Base-by-base conservation (phyloP, 35 echinoderm and acorn worm genomes). In the Hemicentrotus pulcherrimus region DNA sequence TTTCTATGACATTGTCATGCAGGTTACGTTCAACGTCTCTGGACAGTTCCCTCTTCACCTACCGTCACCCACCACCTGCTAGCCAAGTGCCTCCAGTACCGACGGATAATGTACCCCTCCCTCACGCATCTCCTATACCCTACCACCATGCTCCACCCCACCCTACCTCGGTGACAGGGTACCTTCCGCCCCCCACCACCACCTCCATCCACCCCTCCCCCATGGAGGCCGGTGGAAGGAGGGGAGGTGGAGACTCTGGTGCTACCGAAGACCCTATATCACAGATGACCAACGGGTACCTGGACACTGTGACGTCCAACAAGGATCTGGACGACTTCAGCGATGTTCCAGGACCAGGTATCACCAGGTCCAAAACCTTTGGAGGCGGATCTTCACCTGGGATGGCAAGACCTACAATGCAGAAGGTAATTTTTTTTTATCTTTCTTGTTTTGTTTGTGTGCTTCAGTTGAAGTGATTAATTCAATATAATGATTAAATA, bases 11-110 rank as follows among this genome's bases (percentile, higher is more conserved):
- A 55, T 95, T 86, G 85, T 32, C 32, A 28, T 78, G 19, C 85
- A 97, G 95, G 88, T 96, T 97, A 71, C 60, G 97, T 47, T 95
- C 97, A 30, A 96, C 95, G 35, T 97, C 97, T 46, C 92, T 97
- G 86, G 97, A 97, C 95, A 97, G 86, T 91, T 95, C 95, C 8
- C 94, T 95, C 52, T 52, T 97, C 32, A 28, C 46, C 46, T 47
- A 47, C 91, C 48, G 48, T 31, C 91, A 58, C 48, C 91, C 46
- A 47, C 91, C 91, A 93, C 47, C 47, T 28, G 46, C 48, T 31
- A 31, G 5, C 48, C 46, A 93, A 47, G 91, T 31, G 48, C 91
- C 48, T 93, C 91, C 91, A 6, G 50, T 55, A 55, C 15, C 50
- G 15, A 55, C 50, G 10, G 65, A 50, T 47, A 31, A 93, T 31